Base-by-base conservation (phyloP, 2,888 invertebrate genomes). In the Bugula neritina region DNA sequence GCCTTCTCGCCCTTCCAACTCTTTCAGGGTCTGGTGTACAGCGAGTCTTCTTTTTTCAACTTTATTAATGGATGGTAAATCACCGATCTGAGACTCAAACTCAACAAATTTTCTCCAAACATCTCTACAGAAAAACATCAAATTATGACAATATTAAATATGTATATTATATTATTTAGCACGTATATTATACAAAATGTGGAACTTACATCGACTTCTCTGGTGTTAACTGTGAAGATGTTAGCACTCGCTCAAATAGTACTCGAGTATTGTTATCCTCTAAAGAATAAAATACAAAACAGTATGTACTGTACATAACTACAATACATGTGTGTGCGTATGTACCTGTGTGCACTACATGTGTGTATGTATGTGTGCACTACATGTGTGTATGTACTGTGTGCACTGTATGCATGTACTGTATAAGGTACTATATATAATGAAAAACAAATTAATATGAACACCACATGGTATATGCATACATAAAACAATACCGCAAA, bases 231-330 rank as follows among this genome's bases (percentile, higher is more conserved):
- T 91, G 92, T 63, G 94, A 94, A 0, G 95, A 94, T 0, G 95
- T 94, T 0, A 99, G 87, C 0, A 99, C 95, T 23, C 98, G 87
- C 84, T 99, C 99, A 86, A 98, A 99, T 57, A 99, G 86, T n/a
- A 99, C 99, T 71, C 99, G 88, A 0, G 99, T 99, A 84, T 99
- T 99, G 85, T 99, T 99, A 83, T 99, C 99, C 89, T 99, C 98
- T 92, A 86, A 13, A 87, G 86, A 75, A 10, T 10, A 10, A 43
- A 43, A n/a, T n/a, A 54, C 13, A 17, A 17, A n/a, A 13, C 13
- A 54, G 54, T 54, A n/a, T 54, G 13, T n/a, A n/a, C n/a, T n/a
- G n/a, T n/a, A n/a, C n/a, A n/a, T n/a, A n/a, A n/a, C n/a, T n/a
- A n/a, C n/a, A n/a, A n/a, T n/a, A n/a, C n/a, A n/a, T n/a, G n/a